Base-by-base conservation (phyloP, 2,113 vertebrate genomes). In the Cervus canadensis region DNA sequence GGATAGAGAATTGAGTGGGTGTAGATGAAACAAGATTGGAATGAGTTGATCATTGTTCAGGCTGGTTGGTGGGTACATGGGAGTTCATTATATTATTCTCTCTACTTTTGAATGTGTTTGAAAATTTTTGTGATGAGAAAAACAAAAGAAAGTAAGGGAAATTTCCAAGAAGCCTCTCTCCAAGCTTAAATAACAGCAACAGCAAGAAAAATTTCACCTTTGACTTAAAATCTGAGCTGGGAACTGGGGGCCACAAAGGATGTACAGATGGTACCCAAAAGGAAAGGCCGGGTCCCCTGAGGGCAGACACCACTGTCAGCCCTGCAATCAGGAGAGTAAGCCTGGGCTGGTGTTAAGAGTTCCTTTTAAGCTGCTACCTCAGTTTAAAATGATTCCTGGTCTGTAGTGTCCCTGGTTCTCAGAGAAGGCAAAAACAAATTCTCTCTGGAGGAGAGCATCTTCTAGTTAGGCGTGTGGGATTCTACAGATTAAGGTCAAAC, bases 61-160 rank as follows among this genome's bases (percentile, higher is more conserved):
- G 56, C 3, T 59, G 67, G n/a, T 74, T 86, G 16, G 36, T 62
- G 78, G 33, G 10, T 57, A 9, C 54, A n/a, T 17, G 45, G 62
- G 16, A 52, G 26, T 57, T 48, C 36, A 19, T 59, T 57, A 23
- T 45, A 54, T 85, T 93, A 79, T 26, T 81, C 59, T 59, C 7
- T 84, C 28, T 93, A 33, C 52, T 67, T 85, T 56, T 45, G 33
- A 82, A 50, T 36, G n/a, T 59, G 28, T 59, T 83, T 83, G 56
- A 54, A 89, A 62, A 50, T 71, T 92, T 89, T 45, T 40, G 36
- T 52, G 82, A 64, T 87, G 28, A 87, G 89, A 87, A 94, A 57
- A 62, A 36, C 36, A 50, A 14, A 59, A 92, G 79, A 76, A 95
- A 74, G 57, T 71, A 81, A 85, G 6, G 36, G 23, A 88, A 84